Evolutionary conservation across 2,113 vertebrate species (phyloP).

Genomic region (Hippopotamus amphibius): DNA sequence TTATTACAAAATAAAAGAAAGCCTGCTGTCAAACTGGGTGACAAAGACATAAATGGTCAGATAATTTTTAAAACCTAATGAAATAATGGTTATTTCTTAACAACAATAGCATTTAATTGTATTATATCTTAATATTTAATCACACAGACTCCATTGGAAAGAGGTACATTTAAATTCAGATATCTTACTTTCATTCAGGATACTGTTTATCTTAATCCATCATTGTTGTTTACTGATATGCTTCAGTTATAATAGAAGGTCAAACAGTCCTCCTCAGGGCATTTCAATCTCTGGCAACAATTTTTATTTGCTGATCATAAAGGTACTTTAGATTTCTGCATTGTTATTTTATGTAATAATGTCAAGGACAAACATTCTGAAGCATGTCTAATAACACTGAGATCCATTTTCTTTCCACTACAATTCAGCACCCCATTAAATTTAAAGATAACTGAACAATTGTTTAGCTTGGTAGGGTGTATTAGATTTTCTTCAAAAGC

Average conservation of each 20-base stretch:
- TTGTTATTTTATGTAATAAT: conserved; percentile 82
- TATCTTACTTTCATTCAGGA: not conserved
- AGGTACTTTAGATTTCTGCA: conserved; percentile 75
- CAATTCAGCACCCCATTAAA: conserved; percentile 68
- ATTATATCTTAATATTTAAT: not conserved
- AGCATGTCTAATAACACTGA: conserved; percentile 74
- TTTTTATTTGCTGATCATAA: conserved; percentile 81
- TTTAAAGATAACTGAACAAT: conserved; percentile 58
- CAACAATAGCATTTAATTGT: not conserved
- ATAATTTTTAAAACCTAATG: not conserved
- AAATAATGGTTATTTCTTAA: not conserved
- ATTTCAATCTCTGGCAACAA: conserved; percentile 76
- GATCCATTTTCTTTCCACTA: conserved; percentile 65
- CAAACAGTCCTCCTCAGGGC: conserved; percentile 65
- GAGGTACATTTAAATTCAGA: not conserved
- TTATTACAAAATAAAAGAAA: not conserved
- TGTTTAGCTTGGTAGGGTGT: not conserved
- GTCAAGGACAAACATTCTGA: conserved; percentile 82
- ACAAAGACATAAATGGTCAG: not conserved
- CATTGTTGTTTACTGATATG: conserved; percentile 70
- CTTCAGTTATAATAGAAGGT: conserved; percentile 78
- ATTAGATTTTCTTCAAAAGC: conserved; percentile 43
- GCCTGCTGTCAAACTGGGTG: not conserved
- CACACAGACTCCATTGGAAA: not conserved
- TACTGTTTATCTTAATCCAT: conserved; percentile 73